A percentile compares a stretch with the other conserved stretches of the same genome.
phyloP scores from a whole-genome alignment of 35 echinoderm and acorn worm genomes.

The Heliocidaris erythrogramma region DNA sequence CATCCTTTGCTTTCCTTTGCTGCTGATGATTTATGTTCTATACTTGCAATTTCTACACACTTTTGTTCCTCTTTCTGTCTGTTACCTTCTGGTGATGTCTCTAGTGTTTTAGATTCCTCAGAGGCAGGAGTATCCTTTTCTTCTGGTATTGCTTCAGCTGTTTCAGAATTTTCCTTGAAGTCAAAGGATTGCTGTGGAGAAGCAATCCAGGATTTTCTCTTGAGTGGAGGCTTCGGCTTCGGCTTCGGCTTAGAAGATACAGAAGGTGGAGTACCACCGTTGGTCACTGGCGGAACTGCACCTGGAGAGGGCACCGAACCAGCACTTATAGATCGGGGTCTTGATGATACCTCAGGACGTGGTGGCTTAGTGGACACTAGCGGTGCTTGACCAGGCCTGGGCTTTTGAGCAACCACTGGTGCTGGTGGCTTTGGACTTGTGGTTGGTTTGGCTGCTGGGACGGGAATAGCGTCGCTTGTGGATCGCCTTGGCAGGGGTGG shows the following conservation, averaged over 20 bases:
- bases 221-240: neutral
- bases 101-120: neutral
- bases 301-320: neutral
- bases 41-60: neutral
- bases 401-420: neutral
- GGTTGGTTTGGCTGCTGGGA: slow-evolving; percentile 5
- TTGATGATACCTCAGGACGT: neutral
- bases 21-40: neutral
- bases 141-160: neutral
- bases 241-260: neutral
- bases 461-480: neutral
- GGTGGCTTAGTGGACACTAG: neutral
- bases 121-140: neutral
- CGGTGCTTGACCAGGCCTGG: neutral
- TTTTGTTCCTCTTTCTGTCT: neutral
- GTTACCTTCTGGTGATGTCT: neutral
- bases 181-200: slow-evolving; percentile 33
- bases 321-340: neutral
- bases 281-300: neutral
- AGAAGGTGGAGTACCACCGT: slow-evolving; percentile 27
- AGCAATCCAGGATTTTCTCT: slow-evolving; percentile 15
- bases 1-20: neutral
- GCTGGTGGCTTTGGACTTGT: neutral
- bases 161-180: neutral
- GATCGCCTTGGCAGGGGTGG: neutral